phyloP scores from a whole-genome alignment of 2,797 vertebrate genomes.

The Tragopan temminckii region DNA sequence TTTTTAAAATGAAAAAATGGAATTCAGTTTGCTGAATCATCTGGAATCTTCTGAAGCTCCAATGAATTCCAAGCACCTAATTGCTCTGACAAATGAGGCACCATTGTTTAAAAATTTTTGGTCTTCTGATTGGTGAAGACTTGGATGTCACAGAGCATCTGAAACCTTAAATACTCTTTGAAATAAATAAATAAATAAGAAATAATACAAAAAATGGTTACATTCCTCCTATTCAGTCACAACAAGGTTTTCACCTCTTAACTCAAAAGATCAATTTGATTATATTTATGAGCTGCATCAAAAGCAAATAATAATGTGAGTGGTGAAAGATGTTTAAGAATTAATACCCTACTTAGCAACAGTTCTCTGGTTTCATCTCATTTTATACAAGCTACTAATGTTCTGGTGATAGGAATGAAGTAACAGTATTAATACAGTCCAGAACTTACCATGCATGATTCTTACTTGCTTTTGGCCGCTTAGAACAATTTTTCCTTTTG shows the following conservation, averaged over 20 bases:
- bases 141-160: neutral
- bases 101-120: neutral
- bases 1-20: neutral
- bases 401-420: neutral
- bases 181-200: neutral
- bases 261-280: neutral
- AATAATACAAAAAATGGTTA: neutral
- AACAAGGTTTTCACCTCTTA: neutral
- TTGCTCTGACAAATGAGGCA: neutral
- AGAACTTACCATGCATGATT: conserved; percentile 25
- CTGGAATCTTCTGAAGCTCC: neutral
- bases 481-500: conserved; percentile 56
- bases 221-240: neutral
- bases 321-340: neutral
- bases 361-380: neutral
- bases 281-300: neutral
- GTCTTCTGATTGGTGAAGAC: neutral
- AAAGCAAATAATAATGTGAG: neutral
- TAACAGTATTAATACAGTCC: neutral
- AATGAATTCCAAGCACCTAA: neutral
- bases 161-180: neutral
- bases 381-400: neutral
- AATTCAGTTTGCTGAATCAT: neutral
- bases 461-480: conserved; percentile 48
- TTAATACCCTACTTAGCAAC: neutral